phyloP scores from a whole-genome alignment of 2,113 vertebrate species.

The Mustelus asterias region DNA sequence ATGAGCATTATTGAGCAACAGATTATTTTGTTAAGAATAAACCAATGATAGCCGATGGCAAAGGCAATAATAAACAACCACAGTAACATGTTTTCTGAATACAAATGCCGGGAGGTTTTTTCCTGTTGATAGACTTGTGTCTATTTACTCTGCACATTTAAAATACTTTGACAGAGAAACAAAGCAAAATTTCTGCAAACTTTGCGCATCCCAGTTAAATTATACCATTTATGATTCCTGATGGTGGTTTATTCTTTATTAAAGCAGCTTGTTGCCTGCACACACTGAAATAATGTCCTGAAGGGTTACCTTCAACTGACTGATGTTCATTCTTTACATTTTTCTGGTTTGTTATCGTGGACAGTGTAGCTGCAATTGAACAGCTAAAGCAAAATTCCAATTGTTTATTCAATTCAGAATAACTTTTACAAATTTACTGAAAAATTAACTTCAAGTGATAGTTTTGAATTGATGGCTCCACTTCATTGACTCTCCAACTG shows the following conservation, averaged over 20 bases:
- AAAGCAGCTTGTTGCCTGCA: not conserved
- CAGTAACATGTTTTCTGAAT: not conserved
- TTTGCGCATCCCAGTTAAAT: not conserved
- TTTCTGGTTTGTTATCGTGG: not conserved
- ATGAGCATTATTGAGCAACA: not conserved
- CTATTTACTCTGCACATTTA: not conserved
- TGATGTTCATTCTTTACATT: not conserved
- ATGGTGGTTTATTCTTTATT: not conserved
- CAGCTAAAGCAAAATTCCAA: not conserved
- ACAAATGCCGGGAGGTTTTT: not conserved
- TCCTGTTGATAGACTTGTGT: not conserved
- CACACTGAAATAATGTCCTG: not conserved
- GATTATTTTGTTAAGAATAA: not conserved
- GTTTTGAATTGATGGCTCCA: too few species aligned
- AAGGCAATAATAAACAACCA: not conserved
- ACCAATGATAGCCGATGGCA: not conserved
- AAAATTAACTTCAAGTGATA: too few species aligned
- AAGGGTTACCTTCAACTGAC: not conserved
- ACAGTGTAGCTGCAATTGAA: not conserved
- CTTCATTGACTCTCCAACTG: too few species aligned
- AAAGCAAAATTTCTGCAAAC: not conserved
- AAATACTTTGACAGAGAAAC: not conserved
- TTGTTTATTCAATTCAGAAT: not conserved
- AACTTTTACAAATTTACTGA: not conserved
- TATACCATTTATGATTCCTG: not conserved